A percentile compares a stretch with the other conserved stretches of the same genome.
Evolutionary conservation across 2,888 invertebrate genomes (phyloP).

Genomic region (Myopa testacea): DNA sequence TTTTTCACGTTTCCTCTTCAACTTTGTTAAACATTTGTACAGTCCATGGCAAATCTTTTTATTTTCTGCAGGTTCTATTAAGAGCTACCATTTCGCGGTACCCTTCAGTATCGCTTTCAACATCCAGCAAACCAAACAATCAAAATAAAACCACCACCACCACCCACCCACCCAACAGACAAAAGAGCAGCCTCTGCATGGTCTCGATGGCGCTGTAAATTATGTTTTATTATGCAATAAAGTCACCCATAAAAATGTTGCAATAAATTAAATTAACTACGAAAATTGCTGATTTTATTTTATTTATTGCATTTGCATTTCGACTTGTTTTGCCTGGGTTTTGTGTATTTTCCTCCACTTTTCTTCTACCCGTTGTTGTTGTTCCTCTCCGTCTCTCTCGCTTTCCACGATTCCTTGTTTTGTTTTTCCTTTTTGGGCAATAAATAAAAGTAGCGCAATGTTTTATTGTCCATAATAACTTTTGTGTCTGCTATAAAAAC

Average conservation of each 20-base stretch:
- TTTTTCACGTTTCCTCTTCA: too few species aligned
- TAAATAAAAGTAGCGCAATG: conserved; percentile 39
- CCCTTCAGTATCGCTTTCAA: not conserved
- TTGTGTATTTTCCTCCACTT: conserved; percentile 14
- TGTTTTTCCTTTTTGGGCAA: conserved; percentile 12
- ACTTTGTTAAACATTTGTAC: too few species aligned
- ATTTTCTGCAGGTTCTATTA: not conserved
- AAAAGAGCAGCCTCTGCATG: conserved; percentile 24
- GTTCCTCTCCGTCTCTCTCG: not conserved
- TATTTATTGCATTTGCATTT: conserved; percentile 45
- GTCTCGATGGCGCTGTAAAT: conserved; percentile 68
- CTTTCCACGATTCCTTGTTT: not conserved
- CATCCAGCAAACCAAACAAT: not conserved
- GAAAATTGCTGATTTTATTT: conserved; percentile 65
- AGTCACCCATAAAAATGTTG: conserved; percentile 69
- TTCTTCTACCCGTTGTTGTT: conserved; percentile 28
- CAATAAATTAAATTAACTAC: conserved; percentile 70
- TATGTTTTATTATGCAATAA: conserved; percentile 70
- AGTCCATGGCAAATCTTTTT: not conserved
- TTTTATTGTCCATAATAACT: conserved; percentile 40
- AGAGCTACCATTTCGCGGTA: not conserved
- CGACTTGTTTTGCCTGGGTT: conserved; percentile 31
- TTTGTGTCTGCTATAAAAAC: conserved; percentile 32
- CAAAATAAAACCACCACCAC: not conserved
- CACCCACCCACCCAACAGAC: not conserved